phyloP scores from a whole-genome alignment of 1,140 invertebrate genomes.

The Aphis gossypii region DNA sequence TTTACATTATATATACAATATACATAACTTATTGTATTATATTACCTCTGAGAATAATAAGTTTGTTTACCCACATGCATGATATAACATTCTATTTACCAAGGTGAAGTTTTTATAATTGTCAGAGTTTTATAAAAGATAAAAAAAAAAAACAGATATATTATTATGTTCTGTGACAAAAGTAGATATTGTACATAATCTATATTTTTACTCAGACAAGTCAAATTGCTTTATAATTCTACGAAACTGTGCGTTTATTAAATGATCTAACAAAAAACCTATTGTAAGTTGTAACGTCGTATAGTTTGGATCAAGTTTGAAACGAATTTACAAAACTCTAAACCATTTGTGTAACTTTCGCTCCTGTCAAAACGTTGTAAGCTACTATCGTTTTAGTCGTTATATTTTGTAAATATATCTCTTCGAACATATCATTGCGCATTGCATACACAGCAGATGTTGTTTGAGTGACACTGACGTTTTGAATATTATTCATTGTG shows the following conservation, averaged over 20 bases:
- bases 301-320: background rate
- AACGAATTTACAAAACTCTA: background rate
- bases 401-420: background rate
- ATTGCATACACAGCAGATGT: background rate
- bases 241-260: too few species aligned
- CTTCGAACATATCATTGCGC: background rate
- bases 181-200: too few species aligned
- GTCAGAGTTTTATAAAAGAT: too few species aligned
- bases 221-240: too few species aligned
- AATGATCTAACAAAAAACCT: background rate
- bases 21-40: background rate
- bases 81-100: too few species aligned
- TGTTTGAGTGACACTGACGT: constrained; percentile 18
- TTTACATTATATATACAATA: background rate
- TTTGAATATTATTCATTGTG: background rate
- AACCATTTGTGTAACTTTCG: background rate
- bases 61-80: too few species aligned
- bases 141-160: too few species aligned
- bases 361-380: background rate
- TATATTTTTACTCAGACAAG: too few species aligned
- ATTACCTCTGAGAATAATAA: too few species aligned
- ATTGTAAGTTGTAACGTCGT: background rate
- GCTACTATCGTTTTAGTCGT: background rate
- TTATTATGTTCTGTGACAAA: too few species aligned
- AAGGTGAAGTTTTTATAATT: too few species aligned